Percentiles rank a stretch among this genome's conserved stretches.
These are phyloP conservation scores for Molossus molossus DNA, from an alignment of 2,797 vertebrate genomes.

Conservation along the genomic window DNA sequence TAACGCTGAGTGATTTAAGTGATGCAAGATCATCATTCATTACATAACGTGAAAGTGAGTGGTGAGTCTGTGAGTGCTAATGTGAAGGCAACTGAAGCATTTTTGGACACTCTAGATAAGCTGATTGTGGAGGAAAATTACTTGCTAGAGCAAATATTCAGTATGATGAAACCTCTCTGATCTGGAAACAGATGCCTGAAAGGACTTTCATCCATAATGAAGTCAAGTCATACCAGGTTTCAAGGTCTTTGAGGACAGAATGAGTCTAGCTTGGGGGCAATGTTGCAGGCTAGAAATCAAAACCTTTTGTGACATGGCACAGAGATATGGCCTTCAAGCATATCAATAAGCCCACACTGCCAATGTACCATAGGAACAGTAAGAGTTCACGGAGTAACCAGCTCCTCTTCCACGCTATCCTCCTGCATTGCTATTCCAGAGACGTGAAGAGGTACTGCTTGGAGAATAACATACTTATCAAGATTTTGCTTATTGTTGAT, in stretches of 20 bases:
- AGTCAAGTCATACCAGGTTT: background rate
- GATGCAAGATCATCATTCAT: background rate
- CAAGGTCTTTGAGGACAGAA: background rate
- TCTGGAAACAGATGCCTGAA: slow-evolving; percentile 13
- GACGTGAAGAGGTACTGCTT: background rate
- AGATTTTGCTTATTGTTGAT: background rate
- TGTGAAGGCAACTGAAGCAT: background rate
- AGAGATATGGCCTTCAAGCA: background rate
- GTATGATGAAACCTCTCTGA: background rate
- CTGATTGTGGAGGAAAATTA: background rate
- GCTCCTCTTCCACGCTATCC: background rate
- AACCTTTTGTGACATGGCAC: background rate
- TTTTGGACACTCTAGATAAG: background rate
- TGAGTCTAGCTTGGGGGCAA: background rate
- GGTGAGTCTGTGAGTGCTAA: background rate
- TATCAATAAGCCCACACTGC: background rate
- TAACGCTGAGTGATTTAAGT: background rate
- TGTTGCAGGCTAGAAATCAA: background rate
- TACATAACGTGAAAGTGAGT: background rate
- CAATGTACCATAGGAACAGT: background rate
- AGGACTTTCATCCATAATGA: background rate
- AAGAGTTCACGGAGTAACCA: background rate
- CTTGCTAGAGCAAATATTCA: slow-evolving; percentile 26
- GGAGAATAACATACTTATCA: background rate
- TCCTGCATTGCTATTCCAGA: background rate